Percentiles rank a stretch among this genome's conserved stretches.
phyloP scores from a whole-genome alignment of 2,888 invertebrate species.

The Microctonus hyperodae region DNA sequence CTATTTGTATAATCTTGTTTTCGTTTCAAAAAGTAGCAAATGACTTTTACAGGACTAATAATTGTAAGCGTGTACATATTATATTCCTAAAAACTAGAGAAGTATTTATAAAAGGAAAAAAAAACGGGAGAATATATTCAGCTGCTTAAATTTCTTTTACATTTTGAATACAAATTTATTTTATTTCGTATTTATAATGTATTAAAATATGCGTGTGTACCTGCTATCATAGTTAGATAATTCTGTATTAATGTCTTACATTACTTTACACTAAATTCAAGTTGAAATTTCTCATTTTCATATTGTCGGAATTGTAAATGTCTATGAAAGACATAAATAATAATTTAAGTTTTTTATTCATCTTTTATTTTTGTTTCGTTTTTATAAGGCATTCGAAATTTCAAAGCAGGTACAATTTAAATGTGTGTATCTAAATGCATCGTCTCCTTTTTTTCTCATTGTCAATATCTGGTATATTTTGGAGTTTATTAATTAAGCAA shows the following conservation, averaged over 20 bases:
- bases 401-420: constrained; percentile 22
- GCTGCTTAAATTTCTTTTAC: constrained; percentile 14
- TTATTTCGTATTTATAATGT: neutral
- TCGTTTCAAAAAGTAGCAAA: no score
- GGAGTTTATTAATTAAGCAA: neutral
- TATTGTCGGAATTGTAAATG: constrained; percentile 31
- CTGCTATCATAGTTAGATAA: neutral
- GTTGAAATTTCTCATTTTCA: neutral
- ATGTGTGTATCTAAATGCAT: constrained; percentile 4
- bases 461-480: neutral
- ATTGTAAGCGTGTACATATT: no score
- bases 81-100: constrained; percentile 9
- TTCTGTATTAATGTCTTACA: neutral
- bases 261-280: neutral
- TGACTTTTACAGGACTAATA: no score
- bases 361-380: neutral
- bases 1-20: no score
- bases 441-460: neutral
- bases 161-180: neutral
- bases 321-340: constrained; percentile 24
- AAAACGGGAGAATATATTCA: constrained; percentile 15
- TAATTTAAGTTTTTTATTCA: constrained; percentile 15
- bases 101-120: neutral
- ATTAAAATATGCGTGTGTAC: neutral
- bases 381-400: constrained; percentile 7